phyloP scores from a whole-genome alignment of 2,797 vertebrate species.

The Hafferia zeledoni region DNA sequence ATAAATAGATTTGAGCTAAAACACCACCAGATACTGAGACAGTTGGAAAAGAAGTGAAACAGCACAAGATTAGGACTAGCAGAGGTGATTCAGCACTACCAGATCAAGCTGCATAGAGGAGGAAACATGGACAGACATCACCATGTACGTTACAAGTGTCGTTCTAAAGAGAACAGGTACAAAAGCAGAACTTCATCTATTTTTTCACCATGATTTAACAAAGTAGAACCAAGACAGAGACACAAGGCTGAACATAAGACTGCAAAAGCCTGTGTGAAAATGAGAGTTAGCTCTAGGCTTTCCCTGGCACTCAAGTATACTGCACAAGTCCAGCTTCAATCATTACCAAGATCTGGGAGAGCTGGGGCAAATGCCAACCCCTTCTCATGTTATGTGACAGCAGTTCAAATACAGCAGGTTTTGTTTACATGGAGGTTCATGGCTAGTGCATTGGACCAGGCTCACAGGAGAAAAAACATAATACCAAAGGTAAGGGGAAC shows the following conservation, averaged over 20 bases:
- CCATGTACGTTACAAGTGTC: not conserved
- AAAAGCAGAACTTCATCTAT: not conserved
- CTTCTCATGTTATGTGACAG: not conserved
- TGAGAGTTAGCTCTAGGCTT: not conserved
- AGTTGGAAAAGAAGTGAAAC: not conserved
- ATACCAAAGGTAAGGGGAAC: constrained; percentile 2
- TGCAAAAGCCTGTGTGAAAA: not conserved
- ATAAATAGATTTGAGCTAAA: not conserved
- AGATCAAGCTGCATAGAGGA: not conserved
- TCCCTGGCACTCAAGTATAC: not conserved
- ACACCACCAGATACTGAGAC: not conserved
- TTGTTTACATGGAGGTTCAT: constrained; percentile 34
- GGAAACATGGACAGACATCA: not conserved
- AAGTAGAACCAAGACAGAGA: not conserved
- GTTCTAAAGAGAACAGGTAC: not conserved
- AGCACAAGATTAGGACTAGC: not conserved
- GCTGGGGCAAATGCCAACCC: not conserved
- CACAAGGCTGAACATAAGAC: not conserved
- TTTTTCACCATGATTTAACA: not conserved
- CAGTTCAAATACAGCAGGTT: not conserved
- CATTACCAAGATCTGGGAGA: not conserved
- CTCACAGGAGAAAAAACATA: not conserved
- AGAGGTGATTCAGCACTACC: not conserved
- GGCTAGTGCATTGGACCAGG: not conserved
- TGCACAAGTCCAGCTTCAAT: not conserved